These are phyloP conservation scores for Clarias pachynema DNA, from an alignment of 2,797 vertebrate species.

Conservation along the genomic window DNA sequence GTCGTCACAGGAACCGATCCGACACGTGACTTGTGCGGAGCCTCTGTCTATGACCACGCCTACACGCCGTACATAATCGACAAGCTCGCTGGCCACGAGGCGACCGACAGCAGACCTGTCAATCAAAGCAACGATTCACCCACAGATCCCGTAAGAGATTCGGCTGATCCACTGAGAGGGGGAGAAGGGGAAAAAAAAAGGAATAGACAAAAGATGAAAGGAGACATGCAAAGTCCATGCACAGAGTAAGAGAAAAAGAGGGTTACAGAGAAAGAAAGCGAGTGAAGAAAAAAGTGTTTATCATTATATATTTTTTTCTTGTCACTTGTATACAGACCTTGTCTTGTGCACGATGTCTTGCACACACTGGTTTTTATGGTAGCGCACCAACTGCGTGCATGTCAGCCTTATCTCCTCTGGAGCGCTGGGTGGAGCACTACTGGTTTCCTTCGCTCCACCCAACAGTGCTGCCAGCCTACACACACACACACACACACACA, in stretches of 20 bases:
- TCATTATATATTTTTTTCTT: too few relatives aligned
- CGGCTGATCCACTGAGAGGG: conserved; percentile 70
- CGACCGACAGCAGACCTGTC: conserved; percentile 77
- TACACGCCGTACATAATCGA: conserved; percentile 83
- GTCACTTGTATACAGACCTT: conserved; percentile 69
- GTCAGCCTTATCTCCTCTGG: conserved; percentile 93
- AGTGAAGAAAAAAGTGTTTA: too few relatives aligned
- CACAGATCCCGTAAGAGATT: conserved; percentile 80
- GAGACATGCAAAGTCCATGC: neutral
- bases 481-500: conserved; percentile 1
- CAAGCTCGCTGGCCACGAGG: conserved; percentile 83
- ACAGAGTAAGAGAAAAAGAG: neutral
- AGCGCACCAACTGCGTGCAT: conserved; percentile 92
- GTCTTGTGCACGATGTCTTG: conserved; percentile 86
- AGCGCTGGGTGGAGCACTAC: conserved; percentile 64
- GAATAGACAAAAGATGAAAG: conserved; percentile 17
- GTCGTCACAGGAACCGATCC: conserved; percentile 79
- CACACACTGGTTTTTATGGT: conserved; percentile 92
- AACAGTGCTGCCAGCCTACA: conserved; percentile 85
- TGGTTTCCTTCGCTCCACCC: conserved; percentile 64
- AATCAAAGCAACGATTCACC: conserved; percentile 99
- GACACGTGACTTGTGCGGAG: conserved; percentile 73
- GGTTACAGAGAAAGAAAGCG: neutral
- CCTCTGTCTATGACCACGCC: conserved; percentile 80
- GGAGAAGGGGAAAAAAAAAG: conserved; percentile 9